Conservation (phyloP, 2,888 invertebrate genomes). For the Strigamia transsilvanica region DNA sequence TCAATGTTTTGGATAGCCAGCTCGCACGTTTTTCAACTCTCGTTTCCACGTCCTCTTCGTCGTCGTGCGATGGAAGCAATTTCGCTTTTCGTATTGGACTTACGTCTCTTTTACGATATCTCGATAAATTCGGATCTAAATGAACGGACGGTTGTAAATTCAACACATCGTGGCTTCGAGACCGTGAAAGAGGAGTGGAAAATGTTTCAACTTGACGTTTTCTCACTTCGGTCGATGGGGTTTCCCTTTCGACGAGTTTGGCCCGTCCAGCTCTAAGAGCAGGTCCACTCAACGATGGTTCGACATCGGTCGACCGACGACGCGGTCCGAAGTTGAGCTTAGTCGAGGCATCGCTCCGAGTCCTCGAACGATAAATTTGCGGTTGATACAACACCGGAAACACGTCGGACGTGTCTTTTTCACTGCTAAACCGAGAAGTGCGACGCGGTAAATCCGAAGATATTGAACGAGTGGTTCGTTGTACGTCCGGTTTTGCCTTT, state of each 20-base stretch:
- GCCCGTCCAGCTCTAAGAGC: not conserved
- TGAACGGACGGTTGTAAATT: not conserved
- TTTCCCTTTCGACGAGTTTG: not conserved
- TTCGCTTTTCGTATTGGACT: not conserved
- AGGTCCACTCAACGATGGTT: not conserved
- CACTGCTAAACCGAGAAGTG: not conserved
- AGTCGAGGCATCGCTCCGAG: not conserved
- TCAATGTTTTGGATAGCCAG: not conserved
- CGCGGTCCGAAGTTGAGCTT: not conserved
- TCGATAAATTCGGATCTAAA: not conserved
- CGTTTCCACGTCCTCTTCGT: not conserved
- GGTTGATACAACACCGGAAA: not conserved
- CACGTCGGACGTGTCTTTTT: not conserved
- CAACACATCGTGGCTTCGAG: not conserved
- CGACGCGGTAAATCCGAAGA: not conserved
- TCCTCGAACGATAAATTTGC: constrained; percentile 7
- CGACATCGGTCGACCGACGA: not conserved
- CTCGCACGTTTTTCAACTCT: not conserved
- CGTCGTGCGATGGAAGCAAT: not conserved
- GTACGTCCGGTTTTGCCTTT: not conserved
- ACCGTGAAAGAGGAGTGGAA: not conserved
- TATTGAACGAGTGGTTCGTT: not conserved
- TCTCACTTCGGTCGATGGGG: not conserved
- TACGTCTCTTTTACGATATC: not conserved
- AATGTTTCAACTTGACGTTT: not conserved